Base-by-base conservation (phyloP, 2,113 vertebrate species). In the Vombatus ursinus region DNA sequence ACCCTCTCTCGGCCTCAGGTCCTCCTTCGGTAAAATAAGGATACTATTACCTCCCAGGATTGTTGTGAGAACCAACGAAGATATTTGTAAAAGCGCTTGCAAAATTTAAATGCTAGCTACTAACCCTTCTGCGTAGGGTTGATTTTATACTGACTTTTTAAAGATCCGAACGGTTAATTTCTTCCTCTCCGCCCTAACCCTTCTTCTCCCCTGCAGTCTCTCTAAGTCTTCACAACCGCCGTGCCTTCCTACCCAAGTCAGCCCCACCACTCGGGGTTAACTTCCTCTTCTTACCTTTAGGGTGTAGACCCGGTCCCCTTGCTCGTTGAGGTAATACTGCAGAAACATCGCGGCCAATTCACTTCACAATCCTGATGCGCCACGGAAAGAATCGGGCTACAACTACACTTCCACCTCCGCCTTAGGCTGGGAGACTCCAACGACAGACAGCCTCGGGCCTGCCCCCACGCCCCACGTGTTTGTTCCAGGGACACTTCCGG, bases 261-360 rank as follows among this genome's bases (percentile, higher is more conserved):
- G 68, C 37, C 68, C 19, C 68, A 77, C 5, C 5, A 37, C 4
- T 77, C 3, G 12, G 61, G 61, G 14, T 77, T 77, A 26, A 44
- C 48, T 93, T 52, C 22, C 47, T 90, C 37, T 2, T 1, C 98
- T 97, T 95, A 99, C 99, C 99, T 99, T 99, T 92, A 99, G 98
- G 4, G 99, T 99, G 94, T 99, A 99, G 8, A 99, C 98, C 94
- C 99, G 97, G 1, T 99, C 99, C 1, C 99, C 99, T 89, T 96
- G 96, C 77, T 99, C 99, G 61, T 99, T 98, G 0, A 99, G 92
- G 50, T 99, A 99, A 98, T 97, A 99, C 95, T 99, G 99, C 96
- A 99, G 98, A 95, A 99, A 99, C 99, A 99, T 99, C 24, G 90
- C 25, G n/a, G 53, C 0, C 1, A 53, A 50, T 28, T 0, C 92